Base-by-base conservation (phyloP, 2,797 vertebrate species). In the Aplochiton taeniatus region DNA sequence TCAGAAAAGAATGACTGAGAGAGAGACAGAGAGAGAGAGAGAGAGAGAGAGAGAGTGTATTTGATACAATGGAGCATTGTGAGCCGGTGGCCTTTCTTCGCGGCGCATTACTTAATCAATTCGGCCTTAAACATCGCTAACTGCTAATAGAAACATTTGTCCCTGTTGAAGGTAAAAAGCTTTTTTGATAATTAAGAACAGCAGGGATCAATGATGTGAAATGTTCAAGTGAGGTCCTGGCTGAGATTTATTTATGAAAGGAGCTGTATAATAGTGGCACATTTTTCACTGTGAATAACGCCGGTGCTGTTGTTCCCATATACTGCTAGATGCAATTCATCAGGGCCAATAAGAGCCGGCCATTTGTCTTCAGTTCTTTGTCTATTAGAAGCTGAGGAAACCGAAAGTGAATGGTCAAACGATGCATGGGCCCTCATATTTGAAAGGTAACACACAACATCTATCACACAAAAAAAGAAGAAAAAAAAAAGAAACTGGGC, bases 371-470 rank as follows among this genome's bases (percentile, higher is more conserved):
- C 61, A 56, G 68, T 77, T 81, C 73, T 85, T 88, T 89, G 83
- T 86, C 86, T 89, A 83, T 89, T 85, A 76, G 70, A 85, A 85
- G 79, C 84, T 85, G 88, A 91, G 87, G 82, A 87, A 87, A 87
- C 84, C 74, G 65, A 81, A 77, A 81, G 78, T 72, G 85, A 90
- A 81, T 79, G 75, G 77, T 77, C 77, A 61, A 64, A 64, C 72
- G 63, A 76, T 54, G 72, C 74, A 82, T 70, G 73, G 75, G 54
- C 62, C 56, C 56, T 78, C 68, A 80, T 76, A 76, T 82, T 46
- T 74, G 75, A 74, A 75, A 82, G 76, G 72, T 73, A 85, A 85
- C 83, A 68, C 76, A 41, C 69, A 61, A 45, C 70, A 82, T 85
- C 66, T 31, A 82, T 86, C 76, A 82, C 54, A n/a, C n/a, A n/a